Evolutionary conservation across 2,797 vertebrate species (phyloP).

Genomic region (Channallabes apus): DNA sequence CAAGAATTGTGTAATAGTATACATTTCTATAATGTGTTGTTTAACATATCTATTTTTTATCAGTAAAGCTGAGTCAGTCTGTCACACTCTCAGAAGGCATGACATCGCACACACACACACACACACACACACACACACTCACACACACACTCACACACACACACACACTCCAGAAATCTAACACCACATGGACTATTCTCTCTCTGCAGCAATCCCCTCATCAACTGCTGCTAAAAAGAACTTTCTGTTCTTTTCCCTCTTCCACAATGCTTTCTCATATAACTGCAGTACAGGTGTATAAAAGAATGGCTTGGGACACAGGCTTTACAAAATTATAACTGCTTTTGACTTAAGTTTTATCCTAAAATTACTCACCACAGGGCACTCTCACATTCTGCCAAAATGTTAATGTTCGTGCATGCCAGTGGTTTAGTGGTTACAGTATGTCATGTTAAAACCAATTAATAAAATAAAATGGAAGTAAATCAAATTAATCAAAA

Average conservation of each 20-base stretch:
- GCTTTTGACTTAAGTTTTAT: not conserved
- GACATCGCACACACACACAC: not conserved
- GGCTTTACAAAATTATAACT: not conserved
- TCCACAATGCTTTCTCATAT: not conserved
- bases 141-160: too few species aligned
- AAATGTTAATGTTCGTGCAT: not conserved
- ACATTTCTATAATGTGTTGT: not conserved
- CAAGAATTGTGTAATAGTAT: not conserved
- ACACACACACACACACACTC: too few species aligned
- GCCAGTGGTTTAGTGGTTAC: not conserved
- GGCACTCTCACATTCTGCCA: not conserved
- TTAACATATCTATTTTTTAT: not conserved
- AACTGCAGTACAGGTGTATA: conserved; percentile 6
- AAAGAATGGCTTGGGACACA: not conserved
- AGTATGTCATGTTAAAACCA: not conserved
- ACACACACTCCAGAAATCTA: not conserved
- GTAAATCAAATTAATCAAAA: not conserved
- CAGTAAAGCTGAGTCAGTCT: not conserved
- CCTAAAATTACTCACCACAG: not conserved
- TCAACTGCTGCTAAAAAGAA: not conserved
- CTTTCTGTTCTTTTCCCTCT: not conserved
- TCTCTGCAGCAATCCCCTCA: not conserved
- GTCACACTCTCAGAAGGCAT: not conserved
- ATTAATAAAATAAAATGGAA: not conserved
- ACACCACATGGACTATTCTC: not conserved